Conservation (phyloP, 1,140 invertebrate genomes). For the Calephelis nemesis region DNA sequence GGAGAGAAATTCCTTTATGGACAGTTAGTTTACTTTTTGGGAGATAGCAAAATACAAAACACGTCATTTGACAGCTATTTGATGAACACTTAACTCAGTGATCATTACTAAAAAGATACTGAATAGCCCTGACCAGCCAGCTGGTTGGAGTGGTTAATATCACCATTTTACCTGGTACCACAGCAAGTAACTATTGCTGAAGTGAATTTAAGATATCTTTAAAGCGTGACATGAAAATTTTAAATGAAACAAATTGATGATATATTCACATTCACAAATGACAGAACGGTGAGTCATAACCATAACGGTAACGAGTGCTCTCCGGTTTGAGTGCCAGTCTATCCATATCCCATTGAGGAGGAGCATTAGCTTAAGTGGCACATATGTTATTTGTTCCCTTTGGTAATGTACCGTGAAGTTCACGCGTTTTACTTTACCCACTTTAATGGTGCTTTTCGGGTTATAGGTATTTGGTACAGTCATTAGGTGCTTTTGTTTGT, state of each 20-base stretch:
- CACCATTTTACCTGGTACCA: too few species aligned
- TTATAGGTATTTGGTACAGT: not conserved
- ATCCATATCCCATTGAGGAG: slow-evolving; percentile 25
- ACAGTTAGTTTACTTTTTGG: too few species aligned
- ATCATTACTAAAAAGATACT: too few species aligned
- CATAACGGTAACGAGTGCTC: slow-evolving; percentile 20
- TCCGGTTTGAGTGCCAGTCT: slow-evolving; percentile 21
- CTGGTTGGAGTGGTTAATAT: too few species aligned
- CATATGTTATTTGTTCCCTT: slow-evolving; percentile 22
- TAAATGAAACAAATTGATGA: slow-evolving; percentile 1
- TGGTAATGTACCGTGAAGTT: slow-evolving; percentile 13
- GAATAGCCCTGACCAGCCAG: too few species aligned
- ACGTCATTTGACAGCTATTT: too few species aligned
- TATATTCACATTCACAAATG: slow-evolving; percentile 2
- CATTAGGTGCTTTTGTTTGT: not conserved
- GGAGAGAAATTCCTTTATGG: too few species aligned
- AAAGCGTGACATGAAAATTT: not conserved
- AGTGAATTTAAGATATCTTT: too few species aligned
- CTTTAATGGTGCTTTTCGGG: slow-evolving; percentile 11
- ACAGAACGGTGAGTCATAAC: slow-evolving; percentile 21
- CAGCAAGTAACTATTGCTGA: too few species aligned
- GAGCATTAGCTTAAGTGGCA: slow-evolving; percentile 23
- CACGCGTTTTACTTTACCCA: slow-evolving; percentile 16
- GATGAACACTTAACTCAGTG: too few species aligned
- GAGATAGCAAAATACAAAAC: too few species aligned